Conservation (phyloP, 2,113 vertebrate species). For the Rattus rattus region DNA sequence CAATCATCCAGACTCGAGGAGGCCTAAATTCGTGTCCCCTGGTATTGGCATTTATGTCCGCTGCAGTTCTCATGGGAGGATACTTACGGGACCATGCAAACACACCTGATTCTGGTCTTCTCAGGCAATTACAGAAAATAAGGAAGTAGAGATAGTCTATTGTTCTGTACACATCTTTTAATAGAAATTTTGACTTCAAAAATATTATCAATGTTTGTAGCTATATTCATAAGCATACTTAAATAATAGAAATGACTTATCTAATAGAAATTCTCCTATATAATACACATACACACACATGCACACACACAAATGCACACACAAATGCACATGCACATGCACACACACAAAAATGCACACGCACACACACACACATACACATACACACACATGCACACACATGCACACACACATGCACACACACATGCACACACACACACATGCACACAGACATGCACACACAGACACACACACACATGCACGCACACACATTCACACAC, state of each 20-base stretch:
- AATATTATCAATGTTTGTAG: not conserved
- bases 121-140: not conserved
- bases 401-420: not conserved
- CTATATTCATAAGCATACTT: not conserved
- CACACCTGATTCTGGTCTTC: not conserved
- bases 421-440: not conserved
- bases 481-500: not conserved
- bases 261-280: not conserved
- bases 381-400: not conserved
- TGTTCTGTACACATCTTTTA: not conserved
- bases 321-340: not conserved
- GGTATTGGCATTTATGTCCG: not conserved
- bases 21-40: not conserved
- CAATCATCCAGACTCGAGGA: not conserved
- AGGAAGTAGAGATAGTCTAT: not conserved
- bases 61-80: not conserved
- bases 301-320: not conserved
- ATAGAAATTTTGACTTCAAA: constrained; percentile 23
- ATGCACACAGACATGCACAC: not conserved
- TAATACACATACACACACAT: not conserved
- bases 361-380: not conserved
- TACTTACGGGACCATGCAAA: too few species aligned
- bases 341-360: not conserved
- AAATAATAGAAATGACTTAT: not conserved
- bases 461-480: not conserved